Evolutionary conservation across 2,113 vertebrate genomes (phyloP), one percentile per base, ranked within the genome.

Genomic region (Oreochromis niloticus): DNA sequence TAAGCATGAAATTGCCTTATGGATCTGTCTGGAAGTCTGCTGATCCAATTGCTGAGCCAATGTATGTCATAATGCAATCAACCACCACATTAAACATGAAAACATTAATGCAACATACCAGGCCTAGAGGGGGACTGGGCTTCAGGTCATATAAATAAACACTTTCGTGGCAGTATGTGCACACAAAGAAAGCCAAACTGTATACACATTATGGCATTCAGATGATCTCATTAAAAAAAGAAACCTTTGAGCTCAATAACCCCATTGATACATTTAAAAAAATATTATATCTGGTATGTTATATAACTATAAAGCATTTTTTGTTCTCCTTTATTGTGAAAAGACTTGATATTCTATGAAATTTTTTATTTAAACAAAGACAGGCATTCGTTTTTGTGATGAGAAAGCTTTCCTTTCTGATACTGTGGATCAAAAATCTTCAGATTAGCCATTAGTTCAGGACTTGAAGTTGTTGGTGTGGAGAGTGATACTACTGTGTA

Each of bases 61-160:
- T 50, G n/a, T 71, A 89, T 86, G 43, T 91, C 50, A 56, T 52
- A 80, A 73, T 87, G 50, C 22, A 3, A 84, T 93, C 22, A 89
- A 79, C 19, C 79, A 59, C 39, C 3, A 50, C 19, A 54, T 32
- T 48, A 36, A 68, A 85, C 30, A 87, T 68, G n/a, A 83, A 86
- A 85, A 27, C 39, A 79, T 56, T 87, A 48, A 55, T 86, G 63
- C 19, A 46, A 86, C 16, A 27, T 56, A 57, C 9, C 3, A 71
- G 43, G 59, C 85, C 59, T 27, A 50, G 50, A 63, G 63, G 81
- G 52, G 61, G 54, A 17, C 22, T 85, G 68, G 34, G 68, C 32
- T 85, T 85, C 13, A 85, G 39, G 13, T 87, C 48, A 55, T 14
- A 46, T 48, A 56, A 34, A 52, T 17, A 87, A 57, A 54, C 41